Evolutionary conservation across 2,113 vertebrate species (phyloP).

Genomic region (Athene noctua): DNA sequence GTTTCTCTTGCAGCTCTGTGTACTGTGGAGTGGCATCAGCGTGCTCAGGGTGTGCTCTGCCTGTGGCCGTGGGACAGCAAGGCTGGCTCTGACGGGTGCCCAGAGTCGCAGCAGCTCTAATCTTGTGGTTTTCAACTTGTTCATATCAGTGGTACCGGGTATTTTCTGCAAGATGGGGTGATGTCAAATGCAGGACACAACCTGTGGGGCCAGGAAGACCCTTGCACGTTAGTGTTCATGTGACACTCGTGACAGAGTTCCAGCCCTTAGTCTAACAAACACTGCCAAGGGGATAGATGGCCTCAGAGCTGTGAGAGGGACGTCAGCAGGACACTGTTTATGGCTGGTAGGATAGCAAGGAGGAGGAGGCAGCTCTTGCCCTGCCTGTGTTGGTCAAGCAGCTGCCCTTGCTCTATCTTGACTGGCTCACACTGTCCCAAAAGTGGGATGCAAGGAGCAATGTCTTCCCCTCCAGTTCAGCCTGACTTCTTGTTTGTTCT

Average conservation of each 20-base stretch:
- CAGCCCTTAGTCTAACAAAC: not conserved
- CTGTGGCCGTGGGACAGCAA: not conserved
- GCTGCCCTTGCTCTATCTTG: not conserved
- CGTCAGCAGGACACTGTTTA: not conserved
- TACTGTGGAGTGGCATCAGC: not conserved
- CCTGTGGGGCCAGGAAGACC: rapidly evolving
- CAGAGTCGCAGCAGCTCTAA: not conserved
- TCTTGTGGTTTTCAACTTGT: not conserved
- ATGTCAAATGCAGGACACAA: not conserved
- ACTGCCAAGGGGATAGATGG: not conserved
- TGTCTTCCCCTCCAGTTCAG: not conserved
- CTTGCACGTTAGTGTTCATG: rapidly evolving
- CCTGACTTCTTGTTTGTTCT: not conserved
- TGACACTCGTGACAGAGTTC: not conserved
- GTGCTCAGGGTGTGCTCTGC: not conserved
- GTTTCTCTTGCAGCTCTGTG: not conserved
- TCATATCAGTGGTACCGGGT: rapidly evolving
- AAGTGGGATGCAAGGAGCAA: not conserved
- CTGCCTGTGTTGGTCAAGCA: not conserved
- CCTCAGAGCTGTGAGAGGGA: not conserved
- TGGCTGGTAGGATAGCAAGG: not conserved
- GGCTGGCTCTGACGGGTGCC: not conserved
- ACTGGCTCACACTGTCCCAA: rapidly evolving
- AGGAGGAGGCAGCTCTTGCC: not conserved
- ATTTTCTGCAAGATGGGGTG: not conserved